A percentile compares a stretch with the other conserved stretches of the same genome.
Conservation (phyloP, 2,113 vertebrate genomes). For the Xyrauchen texanus region DNA sequence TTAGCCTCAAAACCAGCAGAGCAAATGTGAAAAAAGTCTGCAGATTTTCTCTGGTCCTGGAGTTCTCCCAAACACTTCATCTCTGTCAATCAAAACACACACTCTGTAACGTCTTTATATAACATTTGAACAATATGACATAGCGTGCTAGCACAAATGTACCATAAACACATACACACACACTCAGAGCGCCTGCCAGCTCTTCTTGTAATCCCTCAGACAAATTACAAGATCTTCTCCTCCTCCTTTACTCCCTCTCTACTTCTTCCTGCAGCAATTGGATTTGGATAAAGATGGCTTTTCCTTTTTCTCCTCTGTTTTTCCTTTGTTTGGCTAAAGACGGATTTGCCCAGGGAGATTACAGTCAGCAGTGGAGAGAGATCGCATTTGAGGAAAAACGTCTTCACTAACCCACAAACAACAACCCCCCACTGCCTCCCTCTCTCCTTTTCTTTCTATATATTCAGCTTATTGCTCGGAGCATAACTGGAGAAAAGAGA, state of each 20-base stretch:
- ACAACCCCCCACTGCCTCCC: constrained; percentile 10
- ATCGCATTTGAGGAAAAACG: constrained; percentile 56
- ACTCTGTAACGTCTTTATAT: not conserved
- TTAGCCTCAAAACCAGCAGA: not conserved
- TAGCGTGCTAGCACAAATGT: not conserved
- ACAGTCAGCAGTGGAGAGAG: constrained; percentile 56
- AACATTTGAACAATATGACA: constrained; percentile 16
- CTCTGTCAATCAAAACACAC: constrained; percentile 17
- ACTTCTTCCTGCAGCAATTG: constrained; percentile 75
- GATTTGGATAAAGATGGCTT: constrained; percentile 82
- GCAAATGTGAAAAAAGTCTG: constrained; percentile 50
- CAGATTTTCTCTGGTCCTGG: constrained; percentile 27
- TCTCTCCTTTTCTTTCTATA: constrained; percentile 5
- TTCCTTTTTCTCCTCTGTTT: constrained; percentile 76
- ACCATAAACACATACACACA: constrained; percentile 13
- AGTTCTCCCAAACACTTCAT: constrained; percentile 11
- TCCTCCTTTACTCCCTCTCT: constrained; percentile 65
- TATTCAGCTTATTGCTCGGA: not conserved
- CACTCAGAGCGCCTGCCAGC: constrained; percentile 61
- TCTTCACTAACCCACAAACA: constrained; percentile 58
- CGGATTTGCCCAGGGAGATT: constrained; percentile 76
- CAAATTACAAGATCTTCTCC: constrained; percentile 76
- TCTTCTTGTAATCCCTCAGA: constrained; percentile 78
- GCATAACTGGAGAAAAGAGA: not conserved
- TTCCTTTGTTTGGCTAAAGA: constrained; percentile 76